phyloP scores from a whole-genome alignment of 2,888 invertebrate species.

The Microchrysa polita region DNA sequence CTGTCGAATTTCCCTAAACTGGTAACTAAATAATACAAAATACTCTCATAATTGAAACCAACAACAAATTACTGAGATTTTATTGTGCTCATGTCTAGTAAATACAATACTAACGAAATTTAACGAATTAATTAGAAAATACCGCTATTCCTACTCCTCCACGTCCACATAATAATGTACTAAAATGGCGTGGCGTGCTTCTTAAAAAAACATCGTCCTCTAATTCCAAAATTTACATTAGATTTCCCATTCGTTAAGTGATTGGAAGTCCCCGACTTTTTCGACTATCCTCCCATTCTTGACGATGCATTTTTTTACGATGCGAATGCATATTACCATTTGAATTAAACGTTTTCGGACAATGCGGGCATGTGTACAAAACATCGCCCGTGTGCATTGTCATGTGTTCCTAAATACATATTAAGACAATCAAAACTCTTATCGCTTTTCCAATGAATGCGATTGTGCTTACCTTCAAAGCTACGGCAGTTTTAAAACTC shows the following conservation, averaged over 20 bases:
- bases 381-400: slow-evolving; percentile 46
- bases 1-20: no score
- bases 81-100: no score
- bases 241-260: not conserved
- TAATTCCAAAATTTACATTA: slow-evolving; percentile 5
- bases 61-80: no score
- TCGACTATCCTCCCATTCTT: slow-evolving; percentile 42
- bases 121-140: no score
- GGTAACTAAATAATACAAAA: no score
- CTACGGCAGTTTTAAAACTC: slow-evolving; percentile 59
- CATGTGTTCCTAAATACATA: slow-evolving; percentile 43
- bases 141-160: no score
- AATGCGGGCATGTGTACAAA: slow-evolving; percentile 46
- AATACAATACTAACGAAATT: no score
- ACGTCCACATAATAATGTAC: no score
- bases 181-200: no score
- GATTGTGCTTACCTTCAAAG: slow-evolving; percentile 55
- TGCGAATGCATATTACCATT: slow-evolving; percentile 47
- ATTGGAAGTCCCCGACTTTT: slow-evolving; percentile 29
- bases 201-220: not conserved
- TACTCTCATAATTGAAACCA: no score
- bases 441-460: not conserved
- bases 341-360: slow-evolving; percentile 47
- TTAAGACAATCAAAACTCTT: not conserved
- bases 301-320: slow-evolving; percentile 47